Conservation (phyloP, 2,797 vertebrate genomes). For the Meda fulgida region DNA sequence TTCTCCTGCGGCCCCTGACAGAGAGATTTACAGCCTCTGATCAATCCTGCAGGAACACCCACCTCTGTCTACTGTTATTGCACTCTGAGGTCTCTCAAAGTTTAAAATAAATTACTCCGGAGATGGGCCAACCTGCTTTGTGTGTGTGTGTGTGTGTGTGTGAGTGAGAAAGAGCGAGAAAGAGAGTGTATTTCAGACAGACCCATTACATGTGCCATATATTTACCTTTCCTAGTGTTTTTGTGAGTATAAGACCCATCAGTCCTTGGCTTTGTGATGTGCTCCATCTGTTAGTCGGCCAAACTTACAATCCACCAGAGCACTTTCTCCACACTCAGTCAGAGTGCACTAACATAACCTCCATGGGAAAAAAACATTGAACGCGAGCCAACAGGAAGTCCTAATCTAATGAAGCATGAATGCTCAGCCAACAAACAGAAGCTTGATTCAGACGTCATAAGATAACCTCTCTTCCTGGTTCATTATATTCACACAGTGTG, state of each 20-base stretch:
- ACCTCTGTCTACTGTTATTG: constrained; percentile 60
- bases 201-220: background rate
- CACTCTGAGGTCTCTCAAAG: constrained; percentile 64
- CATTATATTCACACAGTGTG: constrained; percentile 41
- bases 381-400: constrained; percentile 33
- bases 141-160: constrained; percentile 15
- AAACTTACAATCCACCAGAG: constrained; percentile 20
- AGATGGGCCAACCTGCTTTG: background rate
- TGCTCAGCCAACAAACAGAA: constrained; percentile 34
- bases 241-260: constrained; percentile 1
- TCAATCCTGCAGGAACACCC: constrained; percentile 64
- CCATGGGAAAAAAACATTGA: constrained; percentile 24
- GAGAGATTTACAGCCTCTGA: constrained; percentile 76
- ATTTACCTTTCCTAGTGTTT: constrained; percentile 20
- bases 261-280: constrained; percentile 33
- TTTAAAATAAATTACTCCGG: constrained; percentile 70
- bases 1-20: constrained; percentile 69
- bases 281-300: constrained; percentile 1
- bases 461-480: constrained; percentile 44
- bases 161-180: background rate
- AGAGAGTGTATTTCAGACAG: constrained; percentile 11
- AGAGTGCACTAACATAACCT: constrained; percentile 9
- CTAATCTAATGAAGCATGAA: constrained; percentile 47
- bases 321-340: background rate
- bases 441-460: constrained; percentile 38